Evolutionary conservation across 1,140 invertebrate species (phyloP).

Genomic region (Branchinecta lindahli): DNA sequence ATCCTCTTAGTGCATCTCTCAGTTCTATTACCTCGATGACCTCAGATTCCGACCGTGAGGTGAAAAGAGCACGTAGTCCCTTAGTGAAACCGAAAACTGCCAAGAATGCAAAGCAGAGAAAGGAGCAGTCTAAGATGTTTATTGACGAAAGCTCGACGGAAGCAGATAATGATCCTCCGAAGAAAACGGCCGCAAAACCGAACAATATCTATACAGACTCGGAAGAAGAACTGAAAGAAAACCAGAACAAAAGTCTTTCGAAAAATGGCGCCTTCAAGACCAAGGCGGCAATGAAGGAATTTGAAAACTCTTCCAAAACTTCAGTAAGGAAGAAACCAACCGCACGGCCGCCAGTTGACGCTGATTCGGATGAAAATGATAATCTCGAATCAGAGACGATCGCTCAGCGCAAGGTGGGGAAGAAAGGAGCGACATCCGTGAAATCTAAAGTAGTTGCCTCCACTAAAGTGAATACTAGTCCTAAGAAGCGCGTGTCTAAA

Average conservation of each 20-base stretch:
- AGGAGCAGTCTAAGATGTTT: slow-evolving; percentile 27
- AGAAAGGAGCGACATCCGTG: slow-evolving; percentile 22
- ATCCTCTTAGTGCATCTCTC: neutral
- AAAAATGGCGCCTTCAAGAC: slow-evolving; percentile 37
- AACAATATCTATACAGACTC: slow-evolving; percentile 27
- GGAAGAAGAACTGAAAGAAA: slow-evolving; percentile 20
- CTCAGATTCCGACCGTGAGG: slow-evolving; percentile 30
- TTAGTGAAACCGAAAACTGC: no score
- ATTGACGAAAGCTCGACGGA: slow-evolving; percentile 33
- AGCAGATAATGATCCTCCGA: slow-evolving; percentile 27
- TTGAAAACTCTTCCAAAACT: slow-evolving; percentile 26
- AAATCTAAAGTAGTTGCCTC: slow-evolving; percentile 18
- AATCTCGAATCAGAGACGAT: slow-evolving; percentile 23
- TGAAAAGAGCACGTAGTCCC: slow-evolving; percentile 30
- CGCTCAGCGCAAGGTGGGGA: slow-evolving; percentile 26
- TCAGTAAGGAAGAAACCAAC: slow-evolving; percentile 28
- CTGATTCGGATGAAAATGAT: slow-evolving; percentile 20
- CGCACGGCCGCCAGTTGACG: slow-evolving; percentile 18
- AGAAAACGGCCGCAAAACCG: slow-evolving; percentile 53
- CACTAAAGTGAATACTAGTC: neutral
- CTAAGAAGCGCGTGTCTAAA: neutral
- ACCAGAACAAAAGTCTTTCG: neutral
- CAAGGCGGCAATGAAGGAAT: slow-evolving; percentile 67
- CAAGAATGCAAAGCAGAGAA: slow-evolving; percentile 11
- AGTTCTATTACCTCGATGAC: slow-evolving; percentile 44